Evolutionary conservation across 2,888 invertebrate genomes (phyloP).

Genomic region (Agapostemon virescens): DNA sequence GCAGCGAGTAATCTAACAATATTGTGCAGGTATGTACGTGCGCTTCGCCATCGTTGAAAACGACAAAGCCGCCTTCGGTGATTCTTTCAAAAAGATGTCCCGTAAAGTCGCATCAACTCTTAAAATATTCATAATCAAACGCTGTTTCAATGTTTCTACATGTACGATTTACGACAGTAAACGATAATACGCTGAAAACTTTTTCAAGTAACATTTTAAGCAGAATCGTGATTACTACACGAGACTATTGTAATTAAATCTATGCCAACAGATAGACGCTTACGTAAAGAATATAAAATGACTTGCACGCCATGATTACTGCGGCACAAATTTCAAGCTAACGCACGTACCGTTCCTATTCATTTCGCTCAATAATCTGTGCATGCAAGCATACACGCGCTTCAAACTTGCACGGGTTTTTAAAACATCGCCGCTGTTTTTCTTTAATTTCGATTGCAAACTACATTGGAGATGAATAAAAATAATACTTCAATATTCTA

Average conservation of each 20-base stretch:
- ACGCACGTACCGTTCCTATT: slow-evolving; percentile 32
- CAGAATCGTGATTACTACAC: too few relatives aligned
- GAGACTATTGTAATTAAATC: slow-evolving; percentile 38
- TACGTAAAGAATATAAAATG: slow-evolving; percentile 47
- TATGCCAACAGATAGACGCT: slow-evolving; percentile 26
- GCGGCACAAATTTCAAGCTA: slow-evolving; percentile 36
- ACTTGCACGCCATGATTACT: slow-evolving; percentile 44
- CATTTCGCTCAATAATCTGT: slow-evolving; percentile 35
- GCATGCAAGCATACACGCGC: background rate
- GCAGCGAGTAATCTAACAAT: slow-evolving; percentile 40
- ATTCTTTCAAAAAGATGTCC: background rate
- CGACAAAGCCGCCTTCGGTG: background rate
- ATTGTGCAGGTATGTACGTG: slow-evolving; percentile 4
- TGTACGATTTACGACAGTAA: background rate
- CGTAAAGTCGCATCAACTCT: background rate
- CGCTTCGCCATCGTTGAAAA: slow-evolving; percentile 25
- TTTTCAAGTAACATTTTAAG: slow-evolving; percentile 21
- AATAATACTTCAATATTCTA: background rate
- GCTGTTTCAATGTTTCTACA: background rate
- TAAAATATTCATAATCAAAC: background rate
- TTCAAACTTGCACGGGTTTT: slow-evolving; percentile 11
- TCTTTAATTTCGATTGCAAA: background rate
- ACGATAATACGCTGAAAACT: background rate
- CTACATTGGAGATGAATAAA: background rate
- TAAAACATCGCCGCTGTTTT: background rate